phyloP scores from a whole-genome alignment of 1,140 invertebrate genomes.

The Phocides pigmalion region DNA sequence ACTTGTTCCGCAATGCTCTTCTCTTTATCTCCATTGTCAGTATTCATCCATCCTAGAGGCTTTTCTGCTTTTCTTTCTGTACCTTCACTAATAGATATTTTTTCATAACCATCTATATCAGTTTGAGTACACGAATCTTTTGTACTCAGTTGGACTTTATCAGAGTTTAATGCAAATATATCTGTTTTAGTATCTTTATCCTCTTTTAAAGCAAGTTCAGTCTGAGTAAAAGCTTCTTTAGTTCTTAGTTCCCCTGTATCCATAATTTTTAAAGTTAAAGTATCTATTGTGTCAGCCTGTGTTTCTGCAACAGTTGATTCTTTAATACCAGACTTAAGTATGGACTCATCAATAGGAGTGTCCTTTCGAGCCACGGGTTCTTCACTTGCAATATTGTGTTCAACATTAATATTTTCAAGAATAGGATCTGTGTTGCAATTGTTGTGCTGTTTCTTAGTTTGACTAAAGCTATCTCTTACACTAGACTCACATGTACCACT shows the following conservation, averaged over 20 bases:
- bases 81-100: slow-evolving; percentile 9
- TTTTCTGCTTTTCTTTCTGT: background rate
- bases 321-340: background rate
- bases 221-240: slow-evolving; percentile 29
- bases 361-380: background rate
- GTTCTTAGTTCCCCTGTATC: slow-evolving; percentile 2
- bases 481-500: background rate
- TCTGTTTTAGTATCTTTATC: slow-evolving; percentile 1
- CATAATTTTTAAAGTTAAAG: background rate
- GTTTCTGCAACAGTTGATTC: background rate
- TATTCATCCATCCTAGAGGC: slow-evolving; percentile 34
- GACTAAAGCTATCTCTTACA: slow-evolving; percentile 23
- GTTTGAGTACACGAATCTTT: slow-evolving; percentile 49
- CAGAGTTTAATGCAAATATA: background rate
- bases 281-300: background rate
- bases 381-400: background rate
- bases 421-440: background rate
- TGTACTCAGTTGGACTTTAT: background rate
- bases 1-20: slow-evolving; percentile 89
- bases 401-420: background rate
- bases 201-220: slow-evolving; percentile 6
- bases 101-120: slow-evolving; percentile 36
- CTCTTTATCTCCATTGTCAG: slow-evolving; percentile 60
- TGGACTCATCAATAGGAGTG: background rate
- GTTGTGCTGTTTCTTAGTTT: background rate